Conservation (phyloP, 53 echinoderm and acorn worm genomes). For the Mesocentrotus franciscanus region DNA sequence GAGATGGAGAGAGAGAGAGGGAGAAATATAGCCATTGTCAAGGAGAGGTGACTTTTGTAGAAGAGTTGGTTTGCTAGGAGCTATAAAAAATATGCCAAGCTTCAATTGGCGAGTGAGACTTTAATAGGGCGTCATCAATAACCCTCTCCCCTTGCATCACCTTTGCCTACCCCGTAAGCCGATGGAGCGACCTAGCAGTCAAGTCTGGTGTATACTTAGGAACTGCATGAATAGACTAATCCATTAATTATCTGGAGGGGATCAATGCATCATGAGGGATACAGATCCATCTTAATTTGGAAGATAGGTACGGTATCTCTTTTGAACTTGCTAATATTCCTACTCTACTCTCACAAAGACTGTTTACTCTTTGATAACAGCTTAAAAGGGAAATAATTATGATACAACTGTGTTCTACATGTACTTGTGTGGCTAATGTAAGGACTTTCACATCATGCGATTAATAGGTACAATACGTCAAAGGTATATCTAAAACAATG, state of each 20-base stretch:
- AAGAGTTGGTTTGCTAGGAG: conserved; percentile 4
- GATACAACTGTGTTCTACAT: background rate
- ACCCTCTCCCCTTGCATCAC: background rate
- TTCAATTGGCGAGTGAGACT: background rate
- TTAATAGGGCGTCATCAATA: conserved; percentile 28
- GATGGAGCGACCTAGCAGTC: conserved; percentile 22
- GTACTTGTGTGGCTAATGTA: too few species aligned
- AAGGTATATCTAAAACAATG: background rate
- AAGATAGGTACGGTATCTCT: background rate
- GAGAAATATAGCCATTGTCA: background rate
- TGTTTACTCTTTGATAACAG: background rate
- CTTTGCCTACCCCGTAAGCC: background rate
- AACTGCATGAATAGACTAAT: background rate
- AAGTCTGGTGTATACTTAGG: background rate
- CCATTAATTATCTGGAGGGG: conserved; percentile 36
- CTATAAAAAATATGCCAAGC: background rate
- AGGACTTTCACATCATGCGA: too few species aligned
- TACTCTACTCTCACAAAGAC: background rate
- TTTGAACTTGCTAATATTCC: background rate
- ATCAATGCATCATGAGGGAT: background rate
- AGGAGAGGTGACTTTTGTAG: conserved; percentile 1
- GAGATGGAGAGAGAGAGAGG: background rate
- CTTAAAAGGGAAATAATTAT: background rate
- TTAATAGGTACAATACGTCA: background rate
- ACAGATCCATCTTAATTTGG: background rate